Conservation (phyloP, 2,888 invertebrate genomes). For the Drosophila mimica region DNA sequence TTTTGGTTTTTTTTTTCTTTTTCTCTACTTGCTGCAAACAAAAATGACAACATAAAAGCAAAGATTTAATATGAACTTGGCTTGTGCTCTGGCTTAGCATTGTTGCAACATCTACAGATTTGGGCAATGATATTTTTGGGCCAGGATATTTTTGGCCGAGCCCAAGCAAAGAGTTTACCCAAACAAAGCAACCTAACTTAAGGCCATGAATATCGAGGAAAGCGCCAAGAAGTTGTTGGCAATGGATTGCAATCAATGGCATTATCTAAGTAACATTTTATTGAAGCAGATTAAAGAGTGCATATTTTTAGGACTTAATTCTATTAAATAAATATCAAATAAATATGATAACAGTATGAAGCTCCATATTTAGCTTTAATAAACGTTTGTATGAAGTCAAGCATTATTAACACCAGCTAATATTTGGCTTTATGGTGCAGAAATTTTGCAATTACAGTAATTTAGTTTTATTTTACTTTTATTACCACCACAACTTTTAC, state of each 20-base stretch:
- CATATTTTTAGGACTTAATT: background rate
- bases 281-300: background rate
- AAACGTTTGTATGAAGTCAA: background rate
- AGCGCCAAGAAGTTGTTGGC: constrained; percentile 9
- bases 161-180: constrained; percentile 35
- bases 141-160: constrained; percentile 31
- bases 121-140: constrained; percentile 46
- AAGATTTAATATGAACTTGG: constrained; percentile 77
- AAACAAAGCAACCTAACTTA: constrained; percentile 35
- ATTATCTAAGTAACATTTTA: constrained; percentile 9
- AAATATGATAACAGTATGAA: background rate
- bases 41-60: constrained; percentile 73
- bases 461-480: background rate
- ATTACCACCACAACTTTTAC: background rate
- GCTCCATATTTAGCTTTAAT: background rate
- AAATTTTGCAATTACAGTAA: background rate
- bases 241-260: constrained; percentile 16
- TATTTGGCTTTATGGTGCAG: background rate
- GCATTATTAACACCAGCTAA: background rate
- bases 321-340: background rate
- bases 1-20: constrained; percentile 4
- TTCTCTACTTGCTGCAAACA: constrained; percentile 49
- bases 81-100: constrained; percentile 40
- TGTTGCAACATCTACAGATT: constrained; percentile 56
- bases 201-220: constrained; percentile 15